Conservation (phyloP, 2,113 vertebrate species). For the Poeciliopsis occidentalis region DNA sequence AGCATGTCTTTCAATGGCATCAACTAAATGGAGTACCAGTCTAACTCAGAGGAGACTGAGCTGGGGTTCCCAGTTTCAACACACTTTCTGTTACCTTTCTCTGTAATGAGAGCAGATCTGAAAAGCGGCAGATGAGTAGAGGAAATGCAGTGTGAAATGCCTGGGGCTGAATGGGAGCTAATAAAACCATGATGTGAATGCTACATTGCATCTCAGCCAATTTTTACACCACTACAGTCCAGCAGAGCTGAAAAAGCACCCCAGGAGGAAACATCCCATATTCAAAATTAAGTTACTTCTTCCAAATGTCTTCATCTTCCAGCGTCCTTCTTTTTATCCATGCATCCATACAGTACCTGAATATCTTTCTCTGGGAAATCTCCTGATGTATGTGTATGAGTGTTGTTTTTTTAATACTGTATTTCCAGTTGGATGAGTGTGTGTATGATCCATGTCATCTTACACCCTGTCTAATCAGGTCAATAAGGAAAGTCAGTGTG, state of each 20-base stretch:
- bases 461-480: slow-evolving; percentile 72
- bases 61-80: slow-evolving; percentile 25
- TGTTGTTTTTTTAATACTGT: slow-evolving; percentile 41
- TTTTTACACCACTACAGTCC: slow-evolving; percentile 68
- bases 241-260: slow-evolving; percentile 61
- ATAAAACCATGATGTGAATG: slow-evolving; percentile 68
- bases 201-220: slow-evolving; percentile 67
- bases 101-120: slow-evolving; percentile 56
- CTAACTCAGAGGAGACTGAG: slow-evolving; percentile 14
- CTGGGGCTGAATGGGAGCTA: slow-evolving; percentile 64
- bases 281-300: slow-evolving; percentile 48
- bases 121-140: slow-evolving; percentile 62
- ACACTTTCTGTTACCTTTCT: slow-evolving; percentile 49
- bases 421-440: slow-evolving; percentile 45
- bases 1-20: slow-evolving; percentile 17
- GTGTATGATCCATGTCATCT: slow-evolving; percentile 74
- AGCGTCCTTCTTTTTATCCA: slow-evolving; percentile 1
- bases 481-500: slow-evolving; percentile 69
- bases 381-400: background rate
- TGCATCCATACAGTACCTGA: slow-evolving; percentile 2
- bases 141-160: slow-evolving; percentile 68
- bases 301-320: slow-evolving; percentile 32
- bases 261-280: slow-evolving; percentile 53
- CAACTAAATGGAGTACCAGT: slow-evolving; percentile 26
- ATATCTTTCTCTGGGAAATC: slow-evolving; percentile 25